phyloP scores from a whole-genome alignment of 2,113 vertebrate genomes.

The Megalops atlanticus region DNA sequence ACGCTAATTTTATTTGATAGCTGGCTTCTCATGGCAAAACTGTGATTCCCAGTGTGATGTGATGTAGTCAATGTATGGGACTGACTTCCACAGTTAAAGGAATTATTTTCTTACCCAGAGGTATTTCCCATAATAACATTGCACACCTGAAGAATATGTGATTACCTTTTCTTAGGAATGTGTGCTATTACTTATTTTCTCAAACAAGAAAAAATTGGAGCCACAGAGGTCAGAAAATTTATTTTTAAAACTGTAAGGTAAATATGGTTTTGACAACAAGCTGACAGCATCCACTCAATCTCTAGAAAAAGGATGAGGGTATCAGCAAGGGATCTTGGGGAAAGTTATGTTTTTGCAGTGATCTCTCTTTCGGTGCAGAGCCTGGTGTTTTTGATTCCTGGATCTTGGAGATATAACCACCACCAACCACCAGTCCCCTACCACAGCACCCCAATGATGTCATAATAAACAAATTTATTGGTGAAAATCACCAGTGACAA shows the following conservation, averaged over 20 bases:
- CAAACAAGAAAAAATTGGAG: too few relatives aligned
- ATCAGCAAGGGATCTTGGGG: neutral
- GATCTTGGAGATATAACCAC: neutral
- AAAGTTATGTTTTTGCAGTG: neutral
- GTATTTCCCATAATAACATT: too few relatives aligned
- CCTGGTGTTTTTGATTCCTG: neutral
- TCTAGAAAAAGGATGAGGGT: neutral
- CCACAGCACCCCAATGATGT: neutral
- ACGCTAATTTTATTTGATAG: slow-evolving; percentile 1
- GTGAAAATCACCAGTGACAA: neutral
- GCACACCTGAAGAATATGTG: too few relatives aligned
- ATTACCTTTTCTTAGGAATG: too few relatives aligned
- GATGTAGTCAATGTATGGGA: neutral
- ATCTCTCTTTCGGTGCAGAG: neutral
- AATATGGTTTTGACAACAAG: too few relatives aligned
- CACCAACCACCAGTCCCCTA: neutral
- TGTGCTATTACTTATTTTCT: too few relatives aligned
- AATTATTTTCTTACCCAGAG: neutral
- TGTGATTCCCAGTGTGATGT: neutral
- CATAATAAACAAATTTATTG: slow-evolving; percentile 1
- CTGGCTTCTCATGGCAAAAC: neutral
- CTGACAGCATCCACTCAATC: neutral
- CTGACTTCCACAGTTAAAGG: neutral
- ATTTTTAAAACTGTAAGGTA: too few relatives aligned
- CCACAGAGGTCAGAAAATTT: too few relatives aligned